These are phyloP conservation scores for Dendrolimus houi DNA, from an alignment of 2,888 invertebrate genomes.

Conservation along the genomic window DNA sequence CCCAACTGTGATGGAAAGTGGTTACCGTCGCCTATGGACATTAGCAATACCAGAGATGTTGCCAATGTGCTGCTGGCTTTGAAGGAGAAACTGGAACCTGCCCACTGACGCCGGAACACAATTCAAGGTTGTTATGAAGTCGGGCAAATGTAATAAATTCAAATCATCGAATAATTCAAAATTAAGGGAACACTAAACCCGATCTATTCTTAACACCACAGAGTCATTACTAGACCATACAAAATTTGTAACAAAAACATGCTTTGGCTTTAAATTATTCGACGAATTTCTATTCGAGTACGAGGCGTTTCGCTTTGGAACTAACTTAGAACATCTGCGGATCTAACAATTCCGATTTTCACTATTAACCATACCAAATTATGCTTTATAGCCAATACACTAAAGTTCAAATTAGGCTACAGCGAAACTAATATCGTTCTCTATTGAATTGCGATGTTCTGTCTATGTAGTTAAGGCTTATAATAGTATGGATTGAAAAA, in stretches of 20 bases:
- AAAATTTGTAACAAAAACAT: background rate
- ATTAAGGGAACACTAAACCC: no score
- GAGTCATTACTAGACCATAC: background rate
- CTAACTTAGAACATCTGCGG: conserved; percentile 25
- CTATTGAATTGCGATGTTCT: conserved; percentile 21
- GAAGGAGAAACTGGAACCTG: no score
- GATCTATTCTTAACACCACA: background rate
- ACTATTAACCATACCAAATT: conserved; percentile 4
- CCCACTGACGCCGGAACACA: no score
- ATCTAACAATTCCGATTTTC: conserved; percentile 32
- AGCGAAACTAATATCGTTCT: background rate
- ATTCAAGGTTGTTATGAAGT: no score
- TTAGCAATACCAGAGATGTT: no score
- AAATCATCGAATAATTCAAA: no score
- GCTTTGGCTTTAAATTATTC: background rate
- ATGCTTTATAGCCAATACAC: background rate
- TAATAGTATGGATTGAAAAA: conserved; percentile 15
- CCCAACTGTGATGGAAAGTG: no score
- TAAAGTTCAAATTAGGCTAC: background rate
- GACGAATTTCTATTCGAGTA: background rate
- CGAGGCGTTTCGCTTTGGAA: conserved; percentile 18
- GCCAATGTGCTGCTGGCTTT: no score
- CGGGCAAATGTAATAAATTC: no score
- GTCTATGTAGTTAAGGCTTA: conserved; percentile 23
- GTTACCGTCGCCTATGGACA: no score